Base-by-base conservation (phyloP, 1,140 invertebrate species). In the Lordiphosa clarofinis region DNA sequence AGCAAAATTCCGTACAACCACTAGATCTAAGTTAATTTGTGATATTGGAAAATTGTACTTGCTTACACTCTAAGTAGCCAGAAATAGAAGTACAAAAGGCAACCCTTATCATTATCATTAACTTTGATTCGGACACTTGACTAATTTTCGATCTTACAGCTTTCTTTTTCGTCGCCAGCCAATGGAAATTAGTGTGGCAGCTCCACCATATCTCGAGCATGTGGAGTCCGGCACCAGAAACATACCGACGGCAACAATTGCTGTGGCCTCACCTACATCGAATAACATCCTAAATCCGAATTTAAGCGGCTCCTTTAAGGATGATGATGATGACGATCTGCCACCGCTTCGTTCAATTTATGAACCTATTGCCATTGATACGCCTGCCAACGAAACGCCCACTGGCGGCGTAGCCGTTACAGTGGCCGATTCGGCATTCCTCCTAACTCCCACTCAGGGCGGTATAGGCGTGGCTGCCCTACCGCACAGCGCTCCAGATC, bases 231-330 rank as follows among this genome's bases (percentile, higher is more conserved):
- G 68, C 19, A 44, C 42, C n/a, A 28, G 38, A 60, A 35, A 40
- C 31, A 21, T 36, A 11, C 35, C 55, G 7, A 62, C 47, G 44
- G 57, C 48, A 42, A 53, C 63, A 52, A 35, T 49, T 37, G 62
- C 62, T 35, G 50, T 82, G 9, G 48, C 68, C 19, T 49, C 65
- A 35, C 82, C 78, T 13, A 60, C 87, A 54, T 87, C 88, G 33
- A 89, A 89, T 61, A 89, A 89, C 66, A 87, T 89, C 39, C 63
- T 89, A 15, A 89, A 89, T 73, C 79, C 87, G 73, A 88, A 89
- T 88, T 88, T 89, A 86, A 88, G 88, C 71, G 88, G 88, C 66
- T 88, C 87, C 36, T 89, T 89, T 40, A 84, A 87, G 47, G 88
- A 89, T 52, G 86, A 75, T 42, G 88, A 89, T 52, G 86, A 75